phyloP scores from a whole-genome alignment of 2,888 invertebrate genomes.

The Cyrtodaria siliqua region DNA sequence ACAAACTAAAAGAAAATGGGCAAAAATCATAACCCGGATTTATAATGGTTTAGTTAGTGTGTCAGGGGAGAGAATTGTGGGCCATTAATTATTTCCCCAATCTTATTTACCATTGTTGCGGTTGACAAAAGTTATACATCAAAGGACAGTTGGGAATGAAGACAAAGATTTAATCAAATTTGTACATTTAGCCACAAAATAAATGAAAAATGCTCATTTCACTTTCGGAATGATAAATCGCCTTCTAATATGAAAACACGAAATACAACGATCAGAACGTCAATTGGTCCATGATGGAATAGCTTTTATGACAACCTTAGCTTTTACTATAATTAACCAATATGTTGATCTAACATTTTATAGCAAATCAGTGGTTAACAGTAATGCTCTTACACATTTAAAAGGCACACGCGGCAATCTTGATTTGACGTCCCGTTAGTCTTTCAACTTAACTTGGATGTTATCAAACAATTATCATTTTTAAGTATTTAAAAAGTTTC shows the following conservation, averaged over 20 bases:
- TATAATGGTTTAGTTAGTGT: conserved; percentile 31
- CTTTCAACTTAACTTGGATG: too few relatives aligned
- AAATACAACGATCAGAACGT: conserved; percentile 50
- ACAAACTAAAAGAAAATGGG: conserved; percentile 40
- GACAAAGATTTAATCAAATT: conserved; percentile 66
- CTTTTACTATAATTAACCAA: conserved; percentile 58
- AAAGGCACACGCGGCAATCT: too few relatives aligned
- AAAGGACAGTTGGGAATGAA: conserved; percentile 42
- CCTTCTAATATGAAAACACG: conserved; percentile 55
- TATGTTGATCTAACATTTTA: conserved; percentile 23
- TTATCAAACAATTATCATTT: too few relatives aligned
- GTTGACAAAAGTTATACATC: conserved; percentile 50
- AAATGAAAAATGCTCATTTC: conserved; percentile 61
- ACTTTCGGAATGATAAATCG: conserved; percentile 58
- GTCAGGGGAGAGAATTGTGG: conserved; percentile 6
- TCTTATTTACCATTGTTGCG: conserved; percentile 56
- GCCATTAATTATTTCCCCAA: conserved; percentile 53
- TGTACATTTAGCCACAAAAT: conserved; percentile 61
- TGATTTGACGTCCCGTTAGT: too few relatives aligned
- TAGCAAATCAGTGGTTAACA: conserved; percentile 43
- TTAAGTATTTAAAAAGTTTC: too few relatives aligned
- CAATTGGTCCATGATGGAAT: conserved; percentile 43
- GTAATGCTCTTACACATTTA: too few relatives aligned
- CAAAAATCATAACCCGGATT: conserved; percentile 57
- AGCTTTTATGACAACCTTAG: conserved; percentile 31